These are phyloP conservation scores for Megaptera novaeangliae DNA, from an alignment of 2,113 vertebrate species.

Conservation along the genomic window DNA sequence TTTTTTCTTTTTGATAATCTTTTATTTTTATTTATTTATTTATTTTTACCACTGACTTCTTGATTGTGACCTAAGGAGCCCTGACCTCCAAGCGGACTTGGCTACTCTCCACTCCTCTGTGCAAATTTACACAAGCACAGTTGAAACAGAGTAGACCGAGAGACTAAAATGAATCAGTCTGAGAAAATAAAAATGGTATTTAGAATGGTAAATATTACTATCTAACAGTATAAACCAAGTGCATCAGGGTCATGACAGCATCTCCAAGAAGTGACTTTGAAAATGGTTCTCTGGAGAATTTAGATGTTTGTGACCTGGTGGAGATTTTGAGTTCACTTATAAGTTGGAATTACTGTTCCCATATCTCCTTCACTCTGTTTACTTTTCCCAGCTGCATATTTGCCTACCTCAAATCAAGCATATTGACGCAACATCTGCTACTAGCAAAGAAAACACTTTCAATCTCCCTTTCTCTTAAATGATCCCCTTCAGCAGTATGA, in stretches of 20 bases:
- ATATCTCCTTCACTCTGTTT: neutral
- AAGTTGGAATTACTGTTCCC: neutral
- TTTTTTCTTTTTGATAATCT: neutral
- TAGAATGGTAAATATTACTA: neutral
- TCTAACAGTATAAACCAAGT: neutral
- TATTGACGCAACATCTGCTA: neutral
- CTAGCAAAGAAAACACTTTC: neutral
- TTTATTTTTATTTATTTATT: no score
- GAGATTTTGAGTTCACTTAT: neutral
- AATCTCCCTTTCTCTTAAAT: neutral
- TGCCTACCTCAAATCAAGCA: neutral
- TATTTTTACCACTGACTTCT: neutral
- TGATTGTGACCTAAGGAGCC: neutral
- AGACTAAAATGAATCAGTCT: neutral
- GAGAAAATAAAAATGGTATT: neutral
- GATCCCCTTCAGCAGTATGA: neutral
- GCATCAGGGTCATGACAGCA: neutral
- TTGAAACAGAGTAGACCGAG: neutral
- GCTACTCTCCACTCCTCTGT: neutral
- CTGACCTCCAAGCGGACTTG: neutral
- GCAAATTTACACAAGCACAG: slow-evolving; percentile 14
- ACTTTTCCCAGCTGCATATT: neutral
- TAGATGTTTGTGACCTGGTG: neutral
- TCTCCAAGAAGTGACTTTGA: neutral
- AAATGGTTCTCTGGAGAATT: neutral